phyloP scores from a whole-genome alignment of 2,113 vertebrate genomes.

The Tragulus kanchil region DNA sequence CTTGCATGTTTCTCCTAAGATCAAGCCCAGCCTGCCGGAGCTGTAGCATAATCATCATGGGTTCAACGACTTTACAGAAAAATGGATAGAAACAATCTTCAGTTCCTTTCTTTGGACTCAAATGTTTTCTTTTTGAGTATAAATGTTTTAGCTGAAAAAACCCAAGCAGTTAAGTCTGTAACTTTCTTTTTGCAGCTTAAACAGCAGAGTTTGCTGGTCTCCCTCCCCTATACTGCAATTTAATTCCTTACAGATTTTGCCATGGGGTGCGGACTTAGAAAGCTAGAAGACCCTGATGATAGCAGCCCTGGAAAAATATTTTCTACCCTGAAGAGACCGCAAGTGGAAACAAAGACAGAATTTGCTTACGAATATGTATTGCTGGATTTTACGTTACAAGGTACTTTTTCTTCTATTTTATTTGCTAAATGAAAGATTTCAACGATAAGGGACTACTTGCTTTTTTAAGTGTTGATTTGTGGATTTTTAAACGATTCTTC shows the following conservation, averaged over 20 bases:
- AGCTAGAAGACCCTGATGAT: constrained; percentile 97
- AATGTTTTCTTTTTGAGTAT: constrained; percentile 71
- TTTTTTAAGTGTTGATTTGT: constrained; percentile 64
- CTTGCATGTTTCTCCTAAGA: constrained; percentile 78
- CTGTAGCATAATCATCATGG: constrained; percentile 67
- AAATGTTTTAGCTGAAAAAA: constrained; percentile 76
- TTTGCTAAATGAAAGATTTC: constrained; percentile 54
- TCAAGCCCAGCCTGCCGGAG: constrained; percentile 70
- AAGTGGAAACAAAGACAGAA: constrained; percentile 96
- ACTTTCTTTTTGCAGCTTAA: constrained; percentile 65
- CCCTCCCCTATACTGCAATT: constrained; percentile 76
- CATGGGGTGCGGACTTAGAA: constrained; percentile 99
- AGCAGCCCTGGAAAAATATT: constrained; percentile 99
- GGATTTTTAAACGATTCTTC: constrained; percentile 38
- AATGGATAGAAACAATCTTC: constrained; percentile 84
- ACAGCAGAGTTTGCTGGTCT: constrained; percentile 79
- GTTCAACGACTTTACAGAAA: constrained; percentile 64
- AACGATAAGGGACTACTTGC: constrained; percentile 30
- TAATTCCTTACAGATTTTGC: constrained; percentile 86
- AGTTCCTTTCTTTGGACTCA: constrained; percentile 56
- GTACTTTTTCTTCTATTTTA: constrained; percentile 85
- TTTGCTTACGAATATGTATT: constrained; percentile 95
- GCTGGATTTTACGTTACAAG: constrained; percentile 98
- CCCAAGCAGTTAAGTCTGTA: constrained; percentile 70
- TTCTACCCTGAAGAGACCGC: constrained; percentile 97